Evolutionary conservation across 2,797 vertebrate genomes (phyloP), one percentile per base, ranked within the genome.

Genomic region (Trachurus trachurus): DNA sequence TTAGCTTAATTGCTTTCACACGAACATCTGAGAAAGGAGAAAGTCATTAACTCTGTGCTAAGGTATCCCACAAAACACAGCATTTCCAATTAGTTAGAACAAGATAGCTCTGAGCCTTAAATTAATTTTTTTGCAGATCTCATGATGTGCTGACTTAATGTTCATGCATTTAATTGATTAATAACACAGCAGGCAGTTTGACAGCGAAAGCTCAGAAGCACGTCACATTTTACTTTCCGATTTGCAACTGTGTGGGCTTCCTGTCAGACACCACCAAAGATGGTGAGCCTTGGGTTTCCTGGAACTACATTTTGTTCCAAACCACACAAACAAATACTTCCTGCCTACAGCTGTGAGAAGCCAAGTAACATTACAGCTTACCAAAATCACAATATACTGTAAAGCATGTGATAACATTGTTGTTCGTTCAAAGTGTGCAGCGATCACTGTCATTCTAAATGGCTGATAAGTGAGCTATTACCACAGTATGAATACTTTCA

Each of bases 1-100:
- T 88, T 88, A 82, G 66, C 84, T 87, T 87, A 92, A 93, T 85
- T 91, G 89, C 87, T 79, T 90, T 90, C 74, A 82, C 74, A 63
- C 68, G 42, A 77, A 44, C n/a, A 21, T 82, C 62, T 63, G 74
- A 78, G 73, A 87, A 77, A 74, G 47, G 73, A 79, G 68, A 80
- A 82, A 83, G 83, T 63, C 80, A 87, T 92, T 78, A 88, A 78
- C 40, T 71, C 49, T 58, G 44, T 50, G 64, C 74, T 53, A 66
- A 54, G 67, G 75, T 77, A 66, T 67, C 44, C 50, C 34, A 82
- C 45, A 77, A 85, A 86, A 74, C 34, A 82, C 39, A 80, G 68
- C 64, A n/a, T 34, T 72, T 83, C 68, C 60, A 80, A 71, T 81
- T 81, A 78, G 66, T 17, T 63, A 19, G 29, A 81, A 82, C 47